A percentile compares a stretch with the other conserved stretches of the same genome.
These are phyloP conservation scores for Eolophus roseicapilla DNA, from an alignment of 2,113 vertebrate species.

Conservation along the genomic window DNA sequence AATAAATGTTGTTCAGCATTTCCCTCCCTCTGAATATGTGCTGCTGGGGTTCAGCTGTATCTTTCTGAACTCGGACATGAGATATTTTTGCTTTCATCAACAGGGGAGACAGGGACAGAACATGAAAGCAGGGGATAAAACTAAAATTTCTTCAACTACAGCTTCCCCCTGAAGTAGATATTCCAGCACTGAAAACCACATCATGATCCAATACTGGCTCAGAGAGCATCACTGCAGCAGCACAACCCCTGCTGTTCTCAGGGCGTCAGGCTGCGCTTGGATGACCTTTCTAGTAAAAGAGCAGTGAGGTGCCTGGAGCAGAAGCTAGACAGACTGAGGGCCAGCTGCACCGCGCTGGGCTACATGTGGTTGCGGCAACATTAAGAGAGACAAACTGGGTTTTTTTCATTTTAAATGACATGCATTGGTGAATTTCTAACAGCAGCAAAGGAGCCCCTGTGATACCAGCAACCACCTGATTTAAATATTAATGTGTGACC, in stretches of 20 bases:
- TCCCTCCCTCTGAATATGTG: background rate
- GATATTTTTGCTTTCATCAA: background rate
- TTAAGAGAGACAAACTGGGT: background rate
- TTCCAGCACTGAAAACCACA: background rate
- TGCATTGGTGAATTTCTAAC: background rate
- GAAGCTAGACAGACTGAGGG: background rate
- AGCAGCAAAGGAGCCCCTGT: background rate
- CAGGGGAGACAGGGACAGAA: background rate
- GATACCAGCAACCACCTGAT: background rate
- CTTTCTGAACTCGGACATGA: background rate
- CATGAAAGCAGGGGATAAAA: background rate
- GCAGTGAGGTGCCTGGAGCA: background rate
- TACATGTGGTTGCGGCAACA: background rate
- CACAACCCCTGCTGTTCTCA: fast-evolving
- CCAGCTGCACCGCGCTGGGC: background rate
- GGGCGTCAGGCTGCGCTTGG: background rate
- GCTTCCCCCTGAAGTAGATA: background rate
- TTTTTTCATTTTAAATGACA: background rate
- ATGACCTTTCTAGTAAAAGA: background rate
- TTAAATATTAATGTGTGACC: background rate
- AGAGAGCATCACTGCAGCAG: background rate
- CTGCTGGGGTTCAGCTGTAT: background rate
- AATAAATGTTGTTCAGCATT: background rate
- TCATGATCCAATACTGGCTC: fast-evolving
- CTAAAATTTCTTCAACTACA: background rate